phyloP scores from a whole-genome alignment of 2,113 vertebrate genomes.

The Calidris pygmaea region DNA sequence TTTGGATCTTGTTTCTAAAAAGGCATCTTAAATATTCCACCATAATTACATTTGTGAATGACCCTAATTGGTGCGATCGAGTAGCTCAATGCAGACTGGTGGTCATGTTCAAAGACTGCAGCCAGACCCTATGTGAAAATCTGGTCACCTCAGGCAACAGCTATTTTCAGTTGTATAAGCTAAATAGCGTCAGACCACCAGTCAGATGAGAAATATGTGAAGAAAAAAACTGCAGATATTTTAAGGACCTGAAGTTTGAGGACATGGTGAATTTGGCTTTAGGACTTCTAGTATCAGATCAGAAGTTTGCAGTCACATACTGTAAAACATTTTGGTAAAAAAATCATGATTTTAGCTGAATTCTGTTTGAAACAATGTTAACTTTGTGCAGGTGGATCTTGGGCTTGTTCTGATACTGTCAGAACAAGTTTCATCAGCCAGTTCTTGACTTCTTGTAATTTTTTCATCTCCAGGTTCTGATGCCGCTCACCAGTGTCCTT shows the following conservation, averaged over 20 bases:
- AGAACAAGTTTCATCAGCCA: neutral
- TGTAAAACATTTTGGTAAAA: neutral
- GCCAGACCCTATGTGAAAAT: neutral
- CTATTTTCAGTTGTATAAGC: neutral
- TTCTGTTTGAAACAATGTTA: neutral
- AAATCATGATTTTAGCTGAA: neutral
- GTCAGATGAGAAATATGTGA: constrained; percentile 6
- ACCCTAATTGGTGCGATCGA: fast-evolving
- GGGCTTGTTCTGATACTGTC: neutral
- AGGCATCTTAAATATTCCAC: neutral
- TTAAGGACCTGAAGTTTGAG: neutral
- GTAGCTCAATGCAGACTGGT: neutral
- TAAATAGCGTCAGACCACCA: neutral
- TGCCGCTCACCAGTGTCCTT: neutral
- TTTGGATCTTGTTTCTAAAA: neutral
- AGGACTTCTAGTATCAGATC: neutral
- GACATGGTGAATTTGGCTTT: neutral
- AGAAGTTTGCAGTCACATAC: neutral
- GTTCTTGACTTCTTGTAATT: neutral
- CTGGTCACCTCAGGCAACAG: neutral
- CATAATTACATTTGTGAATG: neutral
- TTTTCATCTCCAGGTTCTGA: neutral
- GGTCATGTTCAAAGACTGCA: neutral
- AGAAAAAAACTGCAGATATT: neutral
- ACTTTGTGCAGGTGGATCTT: neutral